phyloP scores from a whole-genome alignment of 2,113 vertebrate species.

The Sphyrna mokarran region DNA sequence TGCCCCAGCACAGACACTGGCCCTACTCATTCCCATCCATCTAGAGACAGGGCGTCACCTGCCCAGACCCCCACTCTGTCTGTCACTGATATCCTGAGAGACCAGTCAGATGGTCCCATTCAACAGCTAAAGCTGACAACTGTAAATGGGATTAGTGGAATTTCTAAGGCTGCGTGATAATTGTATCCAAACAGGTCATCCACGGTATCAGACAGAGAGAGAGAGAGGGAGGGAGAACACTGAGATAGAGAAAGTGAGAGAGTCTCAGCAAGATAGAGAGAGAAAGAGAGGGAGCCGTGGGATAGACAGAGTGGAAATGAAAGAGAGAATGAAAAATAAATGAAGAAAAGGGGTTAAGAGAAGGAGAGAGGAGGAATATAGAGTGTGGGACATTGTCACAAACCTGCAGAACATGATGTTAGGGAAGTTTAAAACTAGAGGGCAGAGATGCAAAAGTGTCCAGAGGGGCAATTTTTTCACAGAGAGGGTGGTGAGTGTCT shows the following conservation, averaged over 20 bases:
- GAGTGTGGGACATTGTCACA: neutral
- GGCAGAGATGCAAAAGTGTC: too few species aligned
- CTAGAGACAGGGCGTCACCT: neutral
- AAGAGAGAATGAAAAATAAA: too few species aligned
- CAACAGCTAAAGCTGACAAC: slow-evolving; percentile 47
- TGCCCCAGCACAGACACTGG: neutral
- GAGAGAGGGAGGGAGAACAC: neutral
- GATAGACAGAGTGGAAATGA: too few species aligned
- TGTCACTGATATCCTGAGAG: neutral
- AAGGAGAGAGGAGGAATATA: neutral
- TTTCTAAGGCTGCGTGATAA: slow-evolving; percentile 43
- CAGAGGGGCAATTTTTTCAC: too few species aligned
- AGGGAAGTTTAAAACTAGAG: too few species aligned
- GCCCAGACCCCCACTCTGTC: neutral
- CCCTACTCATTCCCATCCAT: neutral
- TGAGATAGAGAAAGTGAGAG: neutral
- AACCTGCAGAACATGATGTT: too few species aligned
- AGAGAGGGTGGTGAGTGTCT: too few species aligned
- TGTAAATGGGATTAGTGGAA: slow-evolving; percentile 57
- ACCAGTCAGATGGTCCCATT: slow-evolving; percentile 44
- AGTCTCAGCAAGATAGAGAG: too few species aligned
- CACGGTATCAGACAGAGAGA: slow-evolving; percentile 38
- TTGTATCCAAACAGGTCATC: slow-evolving; percentile 49
- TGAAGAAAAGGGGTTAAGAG: too few species aligned
- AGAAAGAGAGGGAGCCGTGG: too few species aligned